A percentile compares a stretch with the other conserved stretches of the same genome.
Conservation (phyloP, 2,797 vertebrate species). For the Phataginus tricuspis region DNA sequence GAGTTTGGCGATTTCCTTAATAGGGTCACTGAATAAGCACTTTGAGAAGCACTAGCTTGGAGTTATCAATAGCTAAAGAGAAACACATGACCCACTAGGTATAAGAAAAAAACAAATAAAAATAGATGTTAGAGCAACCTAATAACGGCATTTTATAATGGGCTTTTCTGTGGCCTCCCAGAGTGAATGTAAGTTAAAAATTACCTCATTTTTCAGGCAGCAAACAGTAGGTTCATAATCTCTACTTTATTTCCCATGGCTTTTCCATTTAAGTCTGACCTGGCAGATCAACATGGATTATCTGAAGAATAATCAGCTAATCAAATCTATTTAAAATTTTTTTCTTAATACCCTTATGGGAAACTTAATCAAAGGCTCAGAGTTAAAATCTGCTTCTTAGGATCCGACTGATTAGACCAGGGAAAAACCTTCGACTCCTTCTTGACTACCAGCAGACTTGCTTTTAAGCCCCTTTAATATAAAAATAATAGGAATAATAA, state of each 20-base stretch:
- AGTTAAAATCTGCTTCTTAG: slow-evolving; percentile 15
- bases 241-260: not conserved
- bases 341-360: not conserved
- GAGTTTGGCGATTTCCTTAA: not conserved
- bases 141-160: slow-evolving; percentile 4
- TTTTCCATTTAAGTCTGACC: slow-evolving; percentile 2
- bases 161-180: not conserved
- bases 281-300: not conserved
- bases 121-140: not conserved
- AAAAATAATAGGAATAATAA: not conserved
- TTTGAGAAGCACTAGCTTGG: not conserved
- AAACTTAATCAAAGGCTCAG: not conserved
- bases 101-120: slow-evolving; percentile 40
- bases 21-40: not conserved
- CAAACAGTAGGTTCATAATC: not conserved
- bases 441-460: not conserved
- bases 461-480: not conserved
- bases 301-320: slow-evolving; percentile 8
- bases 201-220: slow-evolving; percentile 14
- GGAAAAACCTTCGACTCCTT: not conserved
- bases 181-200: not conserved
- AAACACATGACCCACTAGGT: not conserved
- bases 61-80: not conserved
- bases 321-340: slow-evolving; percentile 16
- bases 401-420: not conserved